Evolutionary conservation across 2,113 vertebrate genomes (phyloP).

Genomic region (Taxidea taxus): DNA sequence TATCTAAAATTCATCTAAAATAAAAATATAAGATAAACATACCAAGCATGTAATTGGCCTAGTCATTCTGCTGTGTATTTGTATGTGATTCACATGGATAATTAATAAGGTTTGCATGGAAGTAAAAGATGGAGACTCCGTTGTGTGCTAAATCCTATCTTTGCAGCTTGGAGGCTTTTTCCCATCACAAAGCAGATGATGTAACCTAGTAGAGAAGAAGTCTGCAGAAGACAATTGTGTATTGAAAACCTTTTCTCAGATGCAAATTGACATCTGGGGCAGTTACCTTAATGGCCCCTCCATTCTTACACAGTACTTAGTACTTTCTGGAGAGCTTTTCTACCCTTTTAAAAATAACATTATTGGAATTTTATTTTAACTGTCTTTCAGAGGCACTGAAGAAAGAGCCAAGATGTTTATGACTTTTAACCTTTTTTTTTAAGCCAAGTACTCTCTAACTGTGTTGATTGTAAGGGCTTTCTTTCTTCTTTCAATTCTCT

Average conservation of each 20-base stretch:
- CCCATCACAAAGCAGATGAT: background rate
- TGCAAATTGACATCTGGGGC: constrained; percentile 17
- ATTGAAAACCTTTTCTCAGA: constrained; percentile 51
- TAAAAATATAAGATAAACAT: background rate
- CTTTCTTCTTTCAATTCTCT: background rate
- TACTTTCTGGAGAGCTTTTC: background rate
- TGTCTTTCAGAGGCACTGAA: constrained; percentile 33
- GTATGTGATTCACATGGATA: background rate
- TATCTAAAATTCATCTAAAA: background rate
- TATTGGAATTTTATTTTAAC: constrained; percentile 18
- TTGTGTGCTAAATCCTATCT: background rate
- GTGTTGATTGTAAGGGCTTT: background rate
- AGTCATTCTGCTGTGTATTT: background rate
- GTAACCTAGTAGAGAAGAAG: background rate
- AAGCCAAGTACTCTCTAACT: constrained; percentile 3
- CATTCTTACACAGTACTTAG: background rate
- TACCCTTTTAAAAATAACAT: constrained; percentile 45
- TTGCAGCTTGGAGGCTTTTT: background rate
- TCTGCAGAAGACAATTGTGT: background rate
- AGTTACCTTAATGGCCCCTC: background rate
- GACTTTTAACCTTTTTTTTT: constrained; percentile 37
- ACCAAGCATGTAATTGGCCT: background rate
- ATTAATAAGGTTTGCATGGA: background rate
- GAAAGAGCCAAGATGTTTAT: constrained; percentile 48
- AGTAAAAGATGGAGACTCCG: background rate